Evolutionary conservation across 2,888 invertebrate species (phyloP), one percentile per base, ranked within the genome.

Genomic region (Onthophagus sagittarius): DNA sequence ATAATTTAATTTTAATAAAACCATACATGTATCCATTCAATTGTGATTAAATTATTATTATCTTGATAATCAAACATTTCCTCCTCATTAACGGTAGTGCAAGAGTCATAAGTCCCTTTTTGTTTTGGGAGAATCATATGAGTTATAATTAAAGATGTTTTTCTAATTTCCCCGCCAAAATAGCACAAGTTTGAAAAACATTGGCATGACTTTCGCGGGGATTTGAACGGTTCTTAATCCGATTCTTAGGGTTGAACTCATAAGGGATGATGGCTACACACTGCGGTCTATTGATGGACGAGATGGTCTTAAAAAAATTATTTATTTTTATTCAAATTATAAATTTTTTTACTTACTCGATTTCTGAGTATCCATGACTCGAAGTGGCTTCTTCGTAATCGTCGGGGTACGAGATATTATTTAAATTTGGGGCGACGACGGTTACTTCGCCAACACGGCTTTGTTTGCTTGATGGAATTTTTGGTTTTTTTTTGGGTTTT

Each of bases 11-110:
- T 13, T 62, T 62, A 31, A 15, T 63, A 63, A 15, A 73, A 53
- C 6, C 90, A 87, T 84, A 97, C 97, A 88, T 98, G 98, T 84
- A 99, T 98, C 98, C 98, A 99, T n/a, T 98, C 98, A n/a, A 99
- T 88, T 0, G 97, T 97, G 78, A 98, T 94, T 75, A 98, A 90
- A 85, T 95, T 94, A 81, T 94, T 91, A 81, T 94, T 92, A 85
- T 98, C 97, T 85, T 97, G 97, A 81, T 93, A 94, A 82, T 94
- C 92, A 85, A 97, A 97, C 76, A 98, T 91, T 82, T 97, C 96
- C 84, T 98, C 97, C 85, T 99, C 98, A 80, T 96, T 94, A 84
- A 93, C 93, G 0, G 97, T 97, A 72, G 90, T 90, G 87, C 98
- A 99, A 1, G 97, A 96, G 87, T 99, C 98, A 0, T 97, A 86